These are phyloP conservation scores for Loris lydekkerianus DNA, from an alignment of 2,797 vertebrate species.

Conservation along the genomic window DNA sequence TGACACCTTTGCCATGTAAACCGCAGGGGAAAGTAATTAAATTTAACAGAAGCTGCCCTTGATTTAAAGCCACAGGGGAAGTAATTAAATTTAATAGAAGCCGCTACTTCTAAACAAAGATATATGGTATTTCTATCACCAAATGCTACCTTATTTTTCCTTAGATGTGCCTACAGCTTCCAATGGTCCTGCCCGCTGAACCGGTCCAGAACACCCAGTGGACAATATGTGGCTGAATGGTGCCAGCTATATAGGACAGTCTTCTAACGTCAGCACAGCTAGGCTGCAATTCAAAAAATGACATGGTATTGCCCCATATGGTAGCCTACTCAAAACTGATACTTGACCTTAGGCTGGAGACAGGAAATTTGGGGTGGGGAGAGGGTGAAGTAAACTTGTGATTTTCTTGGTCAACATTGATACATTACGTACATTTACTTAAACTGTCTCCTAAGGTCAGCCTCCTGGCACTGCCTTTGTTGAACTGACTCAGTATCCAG, in stretches of 20 bases:
- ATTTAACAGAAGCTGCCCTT: constrained; percentile 85
- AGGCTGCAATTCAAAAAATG: background rate
- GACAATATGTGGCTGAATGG: background rate
- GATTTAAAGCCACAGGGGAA: constrained; percentile 86
- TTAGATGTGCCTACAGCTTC: constrained; percentile 40
- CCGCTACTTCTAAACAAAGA: constrained; percentile 85
- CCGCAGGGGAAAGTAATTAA: constrained; percentile 84
- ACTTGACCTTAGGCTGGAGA: background rate
- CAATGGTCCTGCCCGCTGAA: constrained; percentile 42
- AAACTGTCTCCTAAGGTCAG: background rate
- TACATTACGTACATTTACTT: background rate
- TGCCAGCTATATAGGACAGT: background rate
- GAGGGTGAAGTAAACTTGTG: background rate
- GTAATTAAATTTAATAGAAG: constrained; percentile 86
- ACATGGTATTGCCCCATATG: background rate
- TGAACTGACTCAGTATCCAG: background rate
- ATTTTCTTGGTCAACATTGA: background rate
- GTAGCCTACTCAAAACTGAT: background rate
- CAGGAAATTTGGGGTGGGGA: background rate
- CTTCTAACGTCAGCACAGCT: background rate
- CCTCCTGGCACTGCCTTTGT: background rate
- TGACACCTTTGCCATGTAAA: constrained; percentile 83
- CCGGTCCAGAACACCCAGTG: background rate
- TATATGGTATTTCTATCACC: constrained; percentile 81
- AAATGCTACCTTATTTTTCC: constrained; percentile 60